Conservation (phyloP, 2,113 vertebrate species). For the Gulo gulo region DNA sequence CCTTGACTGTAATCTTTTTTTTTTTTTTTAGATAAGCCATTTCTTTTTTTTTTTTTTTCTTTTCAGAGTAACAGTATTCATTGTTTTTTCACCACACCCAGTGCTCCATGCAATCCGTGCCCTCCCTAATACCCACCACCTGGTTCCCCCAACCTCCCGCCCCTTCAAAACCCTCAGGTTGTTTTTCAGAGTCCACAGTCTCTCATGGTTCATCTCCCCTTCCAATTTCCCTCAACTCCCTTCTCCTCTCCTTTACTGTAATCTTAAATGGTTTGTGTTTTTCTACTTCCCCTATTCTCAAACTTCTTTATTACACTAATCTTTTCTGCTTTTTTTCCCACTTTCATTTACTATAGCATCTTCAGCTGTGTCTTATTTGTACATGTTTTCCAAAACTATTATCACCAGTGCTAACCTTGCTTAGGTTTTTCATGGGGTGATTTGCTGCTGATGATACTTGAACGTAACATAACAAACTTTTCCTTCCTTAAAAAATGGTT, state of each 20-base stretch:
- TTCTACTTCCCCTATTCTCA: background rate
- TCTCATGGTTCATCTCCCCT: no score
- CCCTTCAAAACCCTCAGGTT: no score
- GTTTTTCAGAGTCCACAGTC: no score
- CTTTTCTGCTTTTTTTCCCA: background rate
- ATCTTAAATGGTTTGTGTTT: background rate
- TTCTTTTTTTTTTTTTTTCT: no score
- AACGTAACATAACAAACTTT: background rate
- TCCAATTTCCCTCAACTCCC: no score
- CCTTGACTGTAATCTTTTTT: background rate
- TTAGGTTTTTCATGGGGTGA: background rate
- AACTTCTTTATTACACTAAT: background rate
- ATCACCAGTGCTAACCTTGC: background rate
- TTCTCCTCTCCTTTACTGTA: background rate
- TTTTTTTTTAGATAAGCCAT: no score
- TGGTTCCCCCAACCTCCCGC: no score
- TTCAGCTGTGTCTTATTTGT: background rate
- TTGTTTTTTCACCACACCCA: no score
- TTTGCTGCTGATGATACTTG: background rate
- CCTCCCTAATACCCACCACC: no score
- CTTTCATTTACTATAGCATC: background rate
- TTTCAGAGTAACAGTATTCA: no score
- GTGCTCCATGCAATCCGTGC: no score
- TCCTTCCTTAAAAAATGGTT: background rate
- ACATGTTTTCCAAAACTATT: background rate